Conservation (phyloP, 1,140 invertebrate genomes). For the Nephila pilipes region DNA sequence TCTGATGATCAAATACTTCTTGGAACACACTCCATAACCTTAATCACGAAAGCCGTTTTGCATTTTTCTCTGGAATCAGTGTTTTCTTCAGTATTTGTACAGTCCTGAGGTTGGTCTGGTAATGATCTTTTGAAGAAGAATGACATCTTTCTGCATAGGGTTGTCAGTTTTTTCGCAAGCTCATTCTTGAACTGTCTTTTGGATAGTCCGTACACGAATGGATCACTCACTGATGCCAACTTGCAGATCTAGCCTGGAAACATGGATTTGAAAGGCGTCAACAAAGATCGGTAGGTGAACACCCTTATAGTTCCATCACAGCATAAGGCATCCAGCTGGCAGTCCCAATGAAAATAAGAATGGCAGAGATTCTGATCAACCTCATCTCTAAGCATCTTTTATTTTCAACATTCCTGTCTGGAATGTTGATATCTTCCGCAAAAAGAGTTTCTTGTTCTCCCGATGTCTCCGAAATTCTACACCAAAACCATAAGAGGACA, state of each 20-base stretch:
- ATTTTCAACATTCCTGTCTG: slow-evolving; percentile 84
- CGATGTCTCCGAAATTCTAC: no score
- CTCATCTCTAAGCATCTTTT: slow-evolving; percentile 83
- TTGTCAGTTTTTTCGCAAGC: background rate
- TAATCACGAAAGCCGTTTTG: no score
- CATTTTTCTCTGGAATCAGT: no score
- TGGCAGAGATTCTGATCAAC: slow-evolving; percentile 86
- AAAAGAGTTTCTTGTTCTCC: slow-evolving; percentile 56
- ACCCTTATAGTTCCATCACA: slow-evolving; percentile 85
- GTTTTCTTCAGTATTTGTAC: no score
- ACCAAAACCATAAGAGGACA: no score
- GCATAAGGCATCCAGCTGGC: slow-evolving; percentile 90
- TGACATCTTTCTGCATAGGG: no score
- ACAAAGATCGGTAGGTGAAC: slow-evolving; percentile 78
- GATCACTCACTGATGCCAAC: slow-evolving; percentile 78
- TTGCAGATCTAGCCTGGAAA: slow-evolving; percentile 90
- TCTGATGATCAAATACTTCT: no score
- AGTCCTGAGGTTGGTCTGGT: no score
- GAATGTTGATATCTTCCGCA: slow-evolving; percentile 12
- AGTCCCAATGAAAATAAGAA: slow-evolving; percentile 88
- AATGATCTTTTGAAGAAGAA: no score
- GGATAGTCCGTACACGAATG: slow-evolving; percentile 73
- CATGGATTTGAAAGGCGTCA: slow-evolving; percentile 85
- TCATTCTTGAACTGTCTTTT: slow-evolving; percentile 70
- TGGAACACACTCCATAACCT: no score